Conservation (phyloP, 2,888 invertebrate species). For the Cheilosia variabilis region DNA sequence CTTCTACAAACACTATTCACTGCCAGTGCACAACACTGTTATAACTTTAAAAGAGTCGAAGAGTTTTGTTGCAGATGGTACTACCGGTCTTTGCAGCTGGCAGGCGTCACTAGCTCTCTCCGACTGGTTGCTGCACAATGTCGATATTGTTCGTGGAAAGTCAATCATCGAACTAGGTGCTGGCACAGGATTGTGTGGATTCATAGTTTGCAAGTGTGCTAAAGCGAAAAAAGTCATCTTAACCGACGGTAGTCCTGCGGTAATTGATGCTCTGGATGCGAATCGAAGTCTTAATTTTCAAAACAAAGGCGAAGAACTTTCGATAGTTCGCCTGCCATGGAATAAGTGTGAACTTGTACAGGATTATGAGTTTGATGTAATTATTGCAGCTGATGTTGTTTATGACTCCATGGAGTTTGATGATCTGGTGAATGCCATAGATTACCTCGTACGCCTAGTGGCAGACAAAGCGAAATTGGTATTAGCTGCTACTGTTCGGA, state of each 20-base stretch:
- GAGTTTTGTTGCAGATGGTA: slow-evolving; percentile 90
- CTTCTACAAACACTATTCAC: slow-evolving; percentile 87
- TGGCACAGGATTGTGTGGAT: slow-evolving; percentile 90
- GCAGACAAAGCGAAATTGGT: slow-evolving; percentile 82
- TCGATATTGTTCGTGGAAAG: slow-evolving; percentile 85
- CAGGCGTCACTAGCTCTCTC: slow-evolving; percentile 90
- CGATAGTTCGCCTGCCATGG: slow-evolving; percentile 83
- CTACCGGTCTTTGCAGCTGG: slow-evolving; percentile 92
- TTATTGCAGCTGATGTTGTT: slow-evolving; percentile 87
- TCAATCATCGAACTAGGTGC: slow-evolving; percentile 90
- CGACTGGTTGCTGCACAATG: slow-evolving; percentile 88
- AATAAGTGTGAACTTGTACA: slow-evolving; percentile 81
- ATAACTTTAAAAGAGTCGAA: slow-evolving; percentile 89
- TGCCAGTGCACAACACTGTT: slow-evolving; percentile 80
- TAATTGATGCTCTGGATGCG: slow-evolving; percentile 86
- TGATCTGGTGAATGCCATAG: slow-evolving; percentile 84
- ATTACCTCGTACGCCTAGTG: slow-evolving; percentile 81
- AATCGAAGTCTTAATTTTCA: slow-evolving; percentile 87
- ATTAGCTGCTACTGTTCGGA: slow-evolving; percentile 87
- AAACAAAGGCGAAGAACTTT: slow-evolving; percentile 12
- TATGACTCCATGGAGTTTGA: slow-evolving; percentile 86
- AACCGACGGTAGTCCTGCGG: slow-evolving; percentile 89
- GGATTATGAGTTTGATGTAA: slow-evolving; percentile 82
- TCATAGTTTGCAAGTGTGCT: slow-evolving; percentile 87
- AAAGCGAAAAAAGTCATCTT: slow-evolving; percentile 85